Base-by-base conservation (phyloP, 2,113 vertebrate species). In the Argyrosomus japonicus region DNA sequence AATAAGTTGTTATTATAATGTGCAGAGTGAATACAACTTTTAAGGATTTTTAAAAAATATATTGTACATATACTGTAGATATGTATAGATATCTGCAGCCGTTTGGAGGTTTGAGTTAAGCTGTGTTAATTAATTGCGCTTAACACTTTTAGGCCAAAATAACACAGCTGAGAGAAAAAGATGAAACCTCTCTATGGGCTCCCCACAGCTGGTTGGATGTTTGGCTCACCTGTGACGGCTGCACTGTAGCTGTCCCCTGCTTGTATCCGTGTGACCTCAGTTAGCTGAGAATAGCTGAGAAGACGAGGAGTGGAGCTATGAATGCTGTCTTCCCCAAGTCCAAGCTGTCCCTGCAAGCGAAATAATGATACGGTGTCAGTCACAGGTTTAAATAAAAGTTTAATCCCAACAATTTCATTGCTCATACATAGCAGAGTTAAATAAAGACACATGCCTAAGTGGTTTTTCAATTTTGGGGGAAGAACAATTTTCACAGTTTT, bases 281-380 rank as follows among this genome's bases (percentile, higher is more conserved):
- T 9, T 1, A 89, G 73, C 57, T 77, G 69, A 51, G 82, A 80
- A 78, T 51, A 82, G 79, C 50, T 67, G 47, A 93, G 77, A 25
- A 78, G 79, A 71, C 40, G n/a, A 53, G 91, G 91, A 61, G 63
- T 25, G 29, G 75, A 71, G 48, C 68, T 18, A 7, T 81, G 83
- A 40, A 77, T 78, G 29, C 36, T 82, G 57, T 79, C 85, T 51
- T 90, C 79, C 23, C 88, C 85, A 19, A 88, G 86, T 77, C 90
- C 88, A 65, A 91, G 91, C 77, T 93, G 91, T 67, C 91, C 91
- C 88, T 93, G 82, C 40, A 67, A 84, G 77, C 29, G 11, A 77
- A 56, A 83, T 82, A 84, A 75, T 58, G 32, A 75, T 21, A 75
- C 50, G 61, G 14, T 40, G 56, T 79, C 75, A 79, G 58, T 73